These are phyloP conservation scores for Crepidodera aurea DNA, from an alignment of 2,888 invertebrate genomes.

Conservation along the genomic window DNA sequence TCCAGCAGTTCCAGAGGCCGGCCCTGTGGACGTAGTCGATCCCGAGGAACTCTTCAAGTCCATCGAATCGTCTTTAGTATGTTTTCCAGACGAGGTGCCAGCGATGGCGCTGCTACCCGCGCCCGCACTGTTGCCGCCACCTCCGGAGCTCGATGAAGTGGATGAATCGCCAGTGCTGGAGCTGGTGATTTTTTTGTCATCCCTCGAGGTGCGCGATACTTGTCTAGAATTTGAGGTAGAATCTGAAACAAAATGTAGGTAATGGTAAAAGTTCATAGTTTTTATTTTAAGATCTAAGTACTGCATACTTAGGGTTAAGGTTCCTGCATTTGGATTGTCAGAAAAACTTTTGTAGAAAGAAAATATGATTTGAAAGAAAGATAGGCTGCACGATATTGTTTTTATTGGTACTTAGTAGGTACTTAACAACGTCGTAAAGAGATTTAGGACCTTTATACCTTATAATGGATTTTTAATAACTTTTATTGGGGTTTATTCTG, in stretches of 20 bases:
- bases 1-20: constrained; percentile 45
- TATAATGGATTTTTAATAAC: too few species aligned
- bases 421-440: too few species aligned
- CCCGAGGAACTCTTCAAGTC: constrained; percentile 46
- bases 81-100: constrained; percentile 17
- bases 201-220: constrained; percentile 63
- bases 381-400: too few species aligned
- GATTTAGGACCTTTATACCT: too few species aligned
- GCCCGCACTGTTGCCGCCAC: constrained; percentile 22
- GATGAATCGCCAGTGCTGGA: constrained; percentile 32
- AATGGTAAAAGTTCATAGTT: not conserved
- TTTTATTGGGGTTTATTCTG: too few species aligned
- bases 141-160: constrained; percentile 25
- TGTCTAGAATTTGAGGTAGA: constrained; percentile 60
- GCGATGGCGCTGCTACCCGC: not conserved
- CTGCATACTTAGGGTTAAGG: too few species aligned
- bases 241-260: constrained; percentile 55
- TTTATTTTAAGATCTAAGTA: too few species aligned
- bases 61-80: constrained; percentile 43
- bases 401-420: too few species aligned
- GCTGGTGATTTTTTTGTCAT: constrained; percentile 65
- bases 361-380: too few species aligned
- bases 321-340: too few species aligned
- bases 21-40: constrained; percentile 16
- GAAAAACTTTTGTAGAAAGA: too few species aligned